These are phyloP conservation scores for Zaprionus bogoriensis DNA, from an alignment of 2,888 invertebrate species.

Conservation along the genomic window DNA sequence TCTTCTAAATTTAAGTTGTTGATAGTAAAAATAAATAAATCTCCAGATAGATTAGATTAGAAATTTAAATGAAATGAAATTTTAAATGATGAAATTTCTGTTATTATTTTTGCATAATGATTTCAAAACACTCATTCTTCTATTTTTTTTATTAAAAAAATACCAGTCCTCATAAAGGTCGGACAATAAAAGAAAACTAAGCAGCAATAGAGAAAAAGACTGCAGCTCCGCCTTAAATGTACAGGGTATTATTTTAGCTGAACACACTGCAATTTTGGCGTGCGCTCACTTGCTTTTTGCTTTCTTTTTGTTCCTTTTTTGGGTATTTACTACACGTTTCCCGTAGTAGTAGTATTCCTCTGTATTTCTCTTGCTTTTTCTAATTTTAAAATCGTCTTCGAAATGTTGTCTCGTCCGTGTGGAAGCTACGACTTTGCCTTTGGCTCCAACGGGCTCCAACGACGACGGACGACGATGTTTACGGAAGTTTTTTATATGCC, in stretches of 20 bases:
- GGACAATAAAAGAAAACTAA: too few relatives aligned
- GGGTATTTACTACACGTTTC: slow-evolving; percentile 3
- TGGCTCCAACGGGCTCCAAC: slow-evolving; percentile 28
- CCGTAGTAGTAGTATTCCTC: slow-evolving; percentile 12
- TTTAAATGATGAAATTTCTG: too few relatives aligned
- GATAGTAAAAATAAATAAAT: too few relatives aligned
- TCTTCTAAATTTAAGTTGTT: too few relatives aligned
- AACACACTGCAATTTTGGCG: not conserved
- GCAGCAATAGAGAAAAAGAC: too few relatives aligned
- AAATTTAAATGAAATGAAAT: too few relatives aligned
- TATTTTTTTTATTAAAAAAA: too few relatives aligned
- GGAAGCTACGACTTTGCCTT: slow-evolving; percentile 43
- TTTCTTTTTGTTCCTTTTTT: slow-evolving; percentile 10
- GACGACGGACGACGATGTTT: slow-evolving; percentile 54
- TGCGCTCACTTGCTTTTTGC: slow-evolving; percentile 1
- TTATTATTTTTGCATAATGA: too few relatives aligned
- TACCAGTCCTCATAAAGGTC: too few relatives aligned
- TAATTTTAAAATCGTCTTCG: slow-evolving; percentile 75
- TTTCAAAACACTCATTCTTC: too few relatives aligned
- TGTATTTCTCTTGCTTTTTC: slow-evolving; percentile 57
- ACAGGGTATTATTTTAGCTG: not conserved
- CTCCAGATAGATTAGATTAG: too few relatives aligned
- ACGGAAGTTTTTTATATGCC: slow-evolving; percentile 65
- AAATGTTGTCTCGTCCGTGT: slow-evolving; percentile 60
- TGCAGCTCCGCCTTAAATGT: too few relatives aligned